These are phyloP conservation scores for Berghia stephanieae DNA, from an alignment of 1,140 invertebrate genomes.

Conservation along the genomic window DNA sequence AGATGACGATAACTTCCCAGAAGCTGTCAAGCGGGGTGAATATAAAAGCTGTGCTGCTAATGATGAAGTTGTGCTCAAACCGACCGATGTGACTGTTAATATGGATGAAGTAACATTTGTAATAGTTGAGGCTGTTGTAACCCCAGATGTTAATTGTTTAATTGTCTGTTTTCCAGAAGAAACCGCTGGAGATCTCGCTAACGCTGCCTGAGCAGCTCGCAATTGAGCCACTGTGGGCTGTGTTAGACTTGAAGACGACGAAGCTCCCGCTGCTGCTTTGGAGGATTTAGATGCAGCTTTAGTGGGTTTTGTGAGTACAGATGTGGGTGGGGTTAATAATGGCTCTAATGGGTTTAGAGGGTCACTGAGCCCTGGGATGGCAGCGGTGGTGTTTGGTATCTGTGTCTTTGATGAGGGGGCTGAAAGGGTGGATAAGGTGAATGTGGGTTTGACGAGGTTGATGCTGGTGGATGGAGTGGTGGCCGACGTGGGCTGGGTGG, in stretches of 20 bases:
- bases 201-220: slow-evolving; percentile 21
- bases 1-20: no score
- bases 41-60: slow-evolving; percentile 28
- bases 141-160: slow-evolving; percentile 22
- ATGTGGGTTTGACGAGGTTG: slow-evolving; percentile 8
- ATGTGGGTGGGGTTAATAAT: no score
- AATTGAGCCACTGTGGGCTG: slow-evolving; percentile 22
- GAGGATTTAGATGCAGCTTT: no score
- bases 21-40: background rate
- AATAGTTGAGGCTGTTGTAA: background rate
- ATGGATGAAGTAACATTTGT: slow-evolving; percentile 4
- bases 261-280: no score
- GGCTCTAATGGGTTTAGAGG: no score
- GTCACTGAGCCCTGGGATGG: no score
- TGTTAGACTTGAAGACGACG: no score
- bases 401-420: background rate
- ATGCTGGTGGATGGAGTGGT: slow-evolving; percentile 22
- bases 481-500: slow-evolving; percentile 20
- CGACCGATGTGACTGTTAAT: slow-evolving; percentile 26
- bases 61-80: slow-evolving; percentile 17
- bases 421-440: slow-evolving; percentile 25
- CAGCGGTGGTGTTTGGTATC: background rate
- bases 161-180: slow-evolving; percentile 14
- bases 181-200: slow-evolving; percentile 9
- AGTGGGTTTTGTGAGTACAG: no score